Percentiles rank a stretch among this genome's conserved stretches.
These are phyloP conservation scores for Nymphalis io DNA, from an alignment of 1,140 invertebrate genomes.

Conservation along the genomic window DNA sequence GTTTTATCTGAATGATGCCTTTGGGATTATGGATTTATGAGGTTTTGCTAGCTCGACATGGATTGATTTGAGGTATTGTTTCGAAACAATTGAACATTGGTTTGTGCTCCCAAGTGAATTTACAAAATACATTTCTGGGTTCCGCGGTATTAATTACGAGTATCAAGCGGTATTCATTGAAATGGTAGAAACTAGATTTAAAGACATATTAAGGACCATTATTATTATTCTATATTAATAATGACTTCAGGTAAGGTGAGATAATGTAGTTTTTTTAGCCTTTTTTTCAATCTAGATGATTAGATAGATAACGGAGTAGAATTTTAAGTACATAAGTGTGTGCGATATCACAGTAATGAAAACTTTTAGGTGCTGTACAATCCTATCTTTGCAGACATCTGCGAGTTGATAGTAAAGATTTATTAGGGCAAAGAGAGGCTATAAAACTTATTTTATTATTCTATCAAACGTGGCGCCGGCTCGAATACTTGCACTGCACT, in stretches of 20 bases:
- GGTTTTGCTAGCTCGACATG: conserved; percentile 18
- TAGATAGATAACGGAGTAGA: neutral
- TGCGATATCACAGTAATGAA: neutral
- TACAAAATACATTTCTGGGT: neutral
- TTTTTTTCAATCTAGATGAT: too few species aligned
- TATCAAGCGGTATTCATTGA: neutral
- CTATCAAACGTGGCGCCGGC: conserved; percentile 33
- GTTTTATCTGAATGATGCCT: conserved; percentile 18
- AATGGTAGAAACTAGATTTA: neutral
- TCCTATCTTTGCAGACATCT: conserved; percentile 16
- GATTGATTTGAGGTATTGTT: conserved; percentile 30
- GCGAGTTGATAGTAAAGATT: conserved; percentile 28
- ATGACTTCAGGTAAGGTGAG: too few species aligned
- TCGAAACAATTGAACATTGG: conserved; percentile 22
- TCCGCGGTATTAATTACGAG: neutral
- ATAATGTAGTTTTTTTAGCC: too few species aligned
- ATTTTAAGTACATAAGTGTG: neutral
- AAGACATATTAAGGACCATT: too few species aligned
- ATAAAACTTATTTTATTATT: conserved; percentile 39
- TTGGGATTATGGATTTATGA: conserved; percentile 29
- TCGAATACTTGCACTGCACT: conserved; percentile 36
- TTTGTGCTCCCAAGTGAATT: conserved; percentile 10
- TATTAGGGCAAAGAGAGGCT: conserved; percentile 28
- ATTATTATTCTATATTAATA: too few species aligned
- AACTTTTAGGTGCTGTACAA: neutral